Base-by-base conservation (phyloP, 2,888 invertebrate species). In the Epinotia nisella region DNA sequence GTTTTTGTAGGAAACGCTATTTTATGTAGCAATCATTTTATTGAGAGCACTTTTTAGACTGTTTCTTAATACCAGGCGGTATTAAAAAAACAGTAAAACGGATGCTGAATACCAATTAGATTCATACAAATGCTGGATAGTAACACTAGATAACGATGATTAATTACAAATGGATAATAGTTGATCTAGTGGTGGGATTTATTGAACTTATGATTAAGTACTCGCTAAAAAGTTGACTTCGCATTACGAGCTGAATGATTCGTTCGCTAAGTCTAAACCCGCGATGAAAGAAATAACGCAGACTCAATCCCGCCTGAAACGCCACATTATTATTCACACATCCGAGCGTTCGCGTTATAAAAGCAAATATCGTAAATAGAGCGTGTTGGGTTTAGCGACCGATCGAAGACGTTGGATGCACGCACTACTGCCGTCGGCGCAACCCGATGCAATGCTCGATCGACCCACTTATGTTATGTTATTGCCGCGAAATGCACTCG, bases 361-460 rank as follows among this genome's bases (percentile, higher is more conserved):
- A 80, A 79, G 77, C 75, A 77, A 82, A 81, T 78, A 67, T 35
- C 78, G 82, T 81, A 90, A 91, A 88, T 90, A 89, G 91, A 92
- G 90, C 91, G 89, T 91, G 89, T 19, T 82, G 82, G 86, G 87
- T 87, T 88, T 84, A 88, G 84, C 87, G 87, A 85, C 82, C 84
- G 86, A 86, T 90, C 88, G 85, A 87, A 87, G 87, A 86, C 87
- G 84, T 78, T 82, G 84, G 83, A 82, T 84, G 83, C 82, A 88
- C 89, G 91, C 90, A 85, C 82, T 86, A 86, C 77, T 75, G 86
- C 76, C 75, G 74, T 72, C 77, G 78, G 78, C 84, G 87, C 88
- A 87, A 87, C 84, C 83, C 90, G 85, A 88, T 90, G 92, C 92
- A 92, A 91, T 87, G 87, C 86, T 82, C 87, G 90, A 90, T 82